phyloP scores from a whole-genome alignment of 1,140 invertebrate species.

The Neomicropteryx cornuta region DNA sequence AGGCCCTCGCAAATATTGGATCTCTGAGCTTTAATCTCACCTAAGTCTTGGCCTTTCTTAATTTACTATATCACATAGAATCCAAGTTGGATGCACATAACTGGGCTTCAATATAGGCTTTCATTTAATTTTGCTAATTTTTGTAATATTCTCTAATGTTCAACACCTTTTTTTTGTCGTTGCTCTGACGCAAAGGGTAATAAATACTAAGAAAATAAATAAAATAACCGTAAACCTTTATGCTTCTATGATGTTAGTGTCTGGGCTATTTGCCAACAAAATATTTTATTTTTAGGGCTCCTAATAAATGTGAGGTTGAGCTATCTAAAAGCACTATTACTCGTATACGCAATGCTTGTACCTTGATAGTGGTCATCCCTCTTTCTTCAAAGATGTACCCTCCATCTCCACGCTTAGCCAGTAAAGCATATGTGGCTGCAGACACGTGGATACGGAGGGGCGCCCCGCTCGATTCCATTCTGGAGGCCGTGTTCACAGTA shows the following conservation, averaged over 20 bases:
- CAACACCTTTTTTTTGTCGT: not conserved
- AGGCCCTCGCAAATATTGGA: not conserved
- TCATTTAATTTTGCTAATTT: no score
- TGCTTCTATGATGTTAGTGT: not conserved
- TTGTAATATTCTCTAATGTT: no score
- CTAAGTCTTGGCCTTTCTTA: not conserved
- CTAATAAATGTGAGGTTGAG: no score
- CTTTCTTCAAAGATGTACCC: conserved; percentile 58
- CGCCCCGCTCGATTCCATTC: conserved; percentile 60
- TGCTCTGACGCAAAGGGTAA: not conserved
- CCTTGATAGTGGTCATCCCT: conserved; percentile 60
- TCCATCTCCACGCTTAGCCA: conserved; percentile 53
- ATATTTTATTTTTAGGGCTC: not conserved
- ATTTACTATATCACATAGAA: not conserved
- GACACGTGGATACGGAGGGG: conserved; percentile 66
- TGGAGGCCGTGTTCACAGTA: conserved; percentile 66
- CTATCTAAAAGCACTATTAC: not conserved
- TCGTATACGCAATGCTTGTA: conserved; percentile 17
- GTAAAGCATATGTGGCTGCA: conserved; percentile 46
- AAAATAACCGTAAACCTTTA: not conserved
- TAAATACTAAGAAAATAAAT: not conserved
- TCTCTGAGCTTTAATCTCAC: not conserved
- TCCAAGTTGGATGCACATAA: no score
- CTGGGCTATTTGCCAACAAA: not conserved
- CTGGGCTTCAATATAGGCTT: no score